Percentiles rank a stretch among this genome's conserved stretches.
Evolutionary conservation across 2,888 invertebrate species (phyloP).

Genomic region (Eremobia ochroleuca): DNA sequence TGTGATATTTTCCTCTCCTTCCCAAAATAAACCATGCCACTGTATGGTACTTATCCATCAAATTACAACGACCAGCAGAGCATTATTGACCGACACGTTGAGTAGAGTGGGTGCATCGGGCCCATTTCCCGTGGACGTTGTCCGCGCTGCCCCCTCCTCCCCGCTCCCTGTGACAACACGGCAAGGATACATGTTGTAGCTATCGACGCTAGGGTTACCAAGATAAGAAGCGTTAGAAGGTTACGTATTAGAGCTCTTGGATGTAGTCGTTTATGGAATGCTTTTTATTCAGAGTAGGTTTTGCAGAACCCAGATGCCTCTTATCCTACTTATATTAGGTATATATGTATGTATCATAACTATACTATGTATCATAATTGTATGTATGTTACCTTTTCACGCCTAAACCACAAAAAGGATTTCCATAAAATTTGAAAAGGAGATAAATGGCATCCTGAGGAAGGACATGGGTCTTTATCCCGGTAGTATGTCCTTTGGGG

Average conservation of each 20-base stretch:
- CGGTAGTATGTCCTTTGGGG: not conserved
- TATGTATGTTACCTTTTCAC: no score
- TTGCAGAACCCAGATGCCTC: not conserved
- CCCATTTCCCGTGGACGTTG: constrained; percentile 62
- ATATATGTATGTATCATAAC: no score
- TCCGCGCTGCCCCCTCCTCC: not conserved
- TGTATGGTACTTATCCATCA: constrained; percentile 19
- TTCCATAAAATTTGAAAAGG: no score
- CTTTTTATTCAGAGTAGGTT: not conserved
- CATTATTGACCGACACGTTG: constrained; percentile 53
- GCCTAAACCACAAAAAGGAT: no score
- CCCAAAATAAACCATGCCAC: not conserved
- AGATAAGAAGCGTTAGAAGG: not conserved
- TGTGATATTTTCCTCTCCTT: not conserved
- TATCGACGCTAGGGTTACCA: constrained; percentile 37
- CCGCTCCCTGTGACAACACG: constrained; percentile 34
- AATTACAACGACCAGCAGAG: constrained; percentile 38
- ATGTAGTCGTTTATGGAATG: not conserved
- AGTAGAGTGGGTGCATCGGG: constrained; percentile 57
- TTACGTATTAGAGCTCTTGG: not conserved
- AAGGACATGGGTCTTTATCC: not conserved
- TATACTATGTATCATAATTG: no score
- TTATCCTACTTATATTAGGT: not conserved
- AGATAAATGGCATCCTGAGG: no score
- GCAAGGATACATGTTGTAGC: constrained; percentile 43